Conservation (phyloP, 2,113 vertebrate genomes). For the Mohoua ochrocephala region DNA sequence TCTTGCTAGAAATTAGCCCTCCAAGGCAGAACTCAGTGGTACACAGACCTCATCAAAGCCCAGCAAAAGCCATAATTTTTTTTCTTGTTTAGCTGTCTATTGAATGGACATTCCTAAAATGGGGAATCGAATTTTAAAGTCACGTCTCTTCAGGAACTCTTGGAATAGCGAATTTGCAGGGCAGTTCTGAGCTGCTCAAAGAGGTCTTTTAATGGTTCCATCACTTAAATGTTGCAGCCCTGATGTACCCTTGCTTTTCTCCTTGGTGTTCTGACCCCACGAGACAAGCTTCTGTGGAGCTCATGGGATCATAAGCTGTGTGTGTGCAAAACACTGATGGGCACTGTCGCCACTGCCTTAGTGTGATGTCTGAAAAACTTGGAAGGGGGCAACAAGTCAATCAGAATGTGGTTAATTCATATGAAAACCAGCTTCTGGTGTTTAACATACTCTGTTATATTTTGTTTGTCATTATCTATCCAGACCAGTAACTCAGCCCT, state of each 20-base stretch:
- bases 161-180: neutral
- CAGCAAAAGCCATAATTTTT: neutral
- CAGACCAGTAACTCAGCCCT: slow-evolving; percentile 22
- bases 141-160: neutral
- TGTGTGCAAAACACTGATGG: neutral
- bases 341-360: neutral
- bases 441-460: neutral
- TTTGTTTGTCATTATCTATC: slow-evolving; percentile 47
- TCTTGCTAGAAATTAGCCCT: neutral
- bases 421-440: neutral
- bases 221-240: neutral
- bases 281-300: neutral
- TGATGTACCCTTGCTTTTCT: neutral
- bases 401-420: slow-evolving; percentile 39
- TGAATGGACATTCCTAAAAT: neutral
- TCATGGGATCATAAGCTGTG: neutral
- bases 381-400: slow-evolving; percentile 7
- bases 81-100: neutral
- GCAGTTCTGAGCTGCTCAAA: neutral
- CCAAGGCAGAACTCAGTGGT: neutral
- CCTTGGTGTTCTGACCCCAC: neutral
- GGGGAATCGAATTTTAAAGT: neutral
- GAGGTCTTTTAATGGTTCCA: neutral
- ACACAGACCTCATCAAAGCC: neutral
- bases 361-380: neutral